Percentiles rank a stretch among this genome's conserved stretches.
Evolutionary conservation across 2,797 vertebrate genomes (phyloP).

Genomic region (Platyrinchus mystaceus): DNA sequence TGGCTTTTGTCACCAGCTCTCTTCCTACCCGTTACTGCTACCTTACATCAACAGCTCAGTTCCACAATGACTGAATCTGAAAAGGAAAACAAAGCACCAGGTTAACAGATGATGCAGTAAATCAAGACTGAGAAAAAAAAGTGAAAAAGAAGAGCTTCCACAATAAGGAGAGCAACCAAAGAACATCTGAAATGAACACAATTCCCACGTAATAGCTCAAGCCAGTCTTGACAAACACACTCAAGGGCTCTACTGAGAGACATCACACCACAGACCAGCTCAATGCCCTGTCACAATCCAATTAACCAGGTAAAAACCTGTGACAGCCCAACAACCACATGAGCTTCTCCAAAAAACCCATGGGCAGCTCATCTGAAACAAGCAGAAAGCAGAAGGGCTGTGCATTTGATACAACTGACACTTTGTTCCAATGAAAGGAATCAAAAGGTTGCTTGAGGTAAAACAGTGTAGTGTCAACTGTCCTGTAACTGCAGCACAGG

Average conservation of each 20-base stretch:
- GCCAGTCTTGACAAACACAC: not conserved
- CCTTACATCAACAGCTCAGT: not conserved
- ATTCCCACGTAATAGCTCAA: not conserved
- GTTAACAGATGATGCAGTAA: not conserved
- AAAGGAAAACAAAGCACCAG: not conserved
- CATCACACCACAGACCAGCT: not conserved
- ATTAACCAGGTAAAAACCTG: not conserved
- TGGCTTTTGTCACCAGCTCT: not conserved
- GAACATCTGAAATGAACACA: not conserved
- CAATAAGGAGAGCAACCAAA: not conserved
- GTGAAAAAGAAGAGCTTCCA: not conserved
- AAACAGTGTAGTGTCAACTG: not conserved
- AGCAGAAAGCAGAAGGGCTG: not conserved
- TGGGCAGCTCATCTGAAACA: not conserved
- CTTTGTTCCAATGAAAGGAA: not conserved
- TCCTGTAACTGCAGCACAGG: not conserved
- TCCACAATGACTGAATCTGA: not conserved
- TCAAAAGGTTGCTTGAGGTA: not conserved
- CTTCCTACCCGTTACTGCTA: not conserved
- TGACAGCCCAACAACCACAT: not conserved
- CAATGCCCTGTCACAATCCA: not conserved
- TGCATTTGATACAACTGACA: not conserved
- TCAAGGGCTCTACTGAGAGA: not conserved
- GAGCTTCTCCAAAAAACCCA: not conserved
- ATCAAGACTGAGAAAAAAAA: not conserved